phyloP scores from a whole-genome alignment of 2,888 invertebrate species.

The Acronicta alni region DNA sequence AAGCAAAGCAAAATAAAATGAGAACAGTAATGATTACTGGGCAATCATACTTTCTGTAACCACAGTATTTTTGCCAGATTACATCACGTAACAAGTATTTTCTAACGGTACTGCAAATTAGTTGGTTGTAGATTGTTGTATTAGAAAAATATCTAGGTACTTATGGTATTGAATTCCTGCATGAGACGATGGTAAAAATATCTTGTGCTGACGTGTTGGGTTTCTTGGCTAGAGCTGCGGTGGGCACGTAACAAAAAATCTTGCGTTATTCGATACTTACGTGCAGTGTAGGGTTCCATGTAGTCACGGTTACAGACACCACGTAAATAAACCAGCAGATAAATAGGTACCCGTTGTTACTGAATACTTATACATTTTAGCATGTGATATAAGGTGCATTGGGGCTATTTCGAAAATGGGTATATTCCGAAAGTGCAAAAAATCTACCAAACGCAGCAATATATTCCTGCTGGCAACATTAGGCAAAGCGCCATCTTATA shows the following conservation, averaged over 20 bases:
- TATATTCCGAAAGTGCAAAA: too few species aligned
- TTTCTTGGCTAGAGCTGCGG: conserved; percentile 80
- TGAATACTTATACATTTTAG: too few species aligned
- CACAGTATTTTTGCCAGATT: conserved; percentile 54
- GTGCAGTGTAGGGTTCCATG: conserved; percentile 80
- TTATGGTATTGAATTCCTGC: conserved; percentile 64
- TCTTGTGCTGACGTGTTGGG: conserved; percentile 69
- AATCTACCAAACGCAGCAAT: too few species aligned
- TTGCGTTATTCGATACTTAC: conserved; percentile 76
- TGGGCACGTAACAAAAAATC: conserved; percentile 75
- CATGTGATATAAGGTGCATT: too few species aligned
- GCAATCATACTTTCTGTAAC: conserved; percentile 54
- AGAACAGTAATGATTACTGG: conserved; percentile 50
- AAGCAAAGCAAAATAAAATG: conserved; percentile 49
- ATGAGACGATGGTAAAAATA: conserved; percentile 77
- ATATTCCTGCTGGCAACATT: too few species aligned
- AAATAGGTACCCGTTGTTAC: background rate
- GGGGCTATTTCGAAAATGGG: too few species aligned
- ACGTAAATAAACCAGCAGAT: background rate
- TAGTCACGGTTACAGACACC: conserved; percentile 70
- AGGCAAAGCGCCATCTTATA: too few species aligned
- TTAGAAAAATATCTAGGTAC: conserved; percentile 47
- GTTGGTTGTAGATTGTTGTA: conserved; percentile 43
- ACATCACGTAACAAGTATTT: conserved; percentile 45
- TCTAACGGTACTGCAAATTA: conserved; percentile 55